These are phyloP conservation scores for Micrasema longulum DNA, from an alignment of 1,140 invertebrate genomes.

Conservation along the genomic window DNA sequence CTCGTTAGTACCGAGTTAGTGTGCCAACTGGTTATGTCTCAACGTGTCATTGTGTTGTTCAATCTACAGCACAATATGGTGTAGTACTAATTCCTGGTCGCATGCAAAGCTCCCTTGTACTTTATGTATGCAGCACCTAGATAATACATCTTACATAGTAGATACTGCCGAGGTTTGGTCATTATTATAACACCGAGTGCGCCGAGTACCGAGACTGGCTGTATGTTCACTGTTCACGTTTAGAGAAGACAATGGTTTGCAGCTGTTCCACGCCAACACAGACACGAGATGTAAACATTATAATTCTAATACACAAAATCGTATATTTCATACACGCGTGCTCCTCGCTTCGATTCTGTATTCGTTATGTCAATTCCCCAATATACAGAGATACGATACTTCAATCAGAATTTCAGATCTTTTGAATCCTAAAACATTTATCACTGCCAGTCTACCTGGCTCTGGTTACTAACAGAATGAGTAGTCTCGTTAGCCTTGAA, in stretches of 20 bases:
- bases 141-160: too few relatives aligned
- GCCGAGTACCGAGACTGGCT: neutral
- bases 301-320: too few relatives aligned
- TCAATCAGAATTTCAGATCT: constrained; percentile 8
- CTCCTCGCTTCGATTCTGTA: too few relatives aligned
- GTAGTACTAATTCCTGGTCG: neutral
- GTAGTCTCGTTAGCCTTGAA: constrained; percentile 29
- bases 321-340: too few relatives aligned
- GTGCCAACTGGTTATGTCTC: neutral
- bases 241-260: constrained; percentile 16
- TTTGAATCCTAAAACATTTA: constrained; percentile 5
- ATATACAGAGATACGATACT: constrained; percentile 2
- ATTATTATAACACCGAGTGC: neutral
- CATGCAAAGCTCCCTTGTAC: neutral
- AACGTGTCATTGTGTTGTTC: neutral
- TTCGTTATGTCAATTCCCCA: too few relatives aligned
- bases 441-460: neutral
- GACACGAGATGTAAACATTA: neutral
- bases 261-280: constrained; percentile 19
- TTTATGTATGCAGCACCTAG: too few relatives aligned
- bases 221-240: neutral
- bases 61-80: neutral
- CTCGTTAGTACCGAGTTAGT: too few relatives aligned
- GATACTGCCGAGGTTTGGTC: too few relatives aligned
- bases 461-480: neutral